These are phyloP conservation scores for Pseudoips prasinana DNA, from an alignment of 2,888 invertebrate genomes.

Conservation along the genomic window DNA sequence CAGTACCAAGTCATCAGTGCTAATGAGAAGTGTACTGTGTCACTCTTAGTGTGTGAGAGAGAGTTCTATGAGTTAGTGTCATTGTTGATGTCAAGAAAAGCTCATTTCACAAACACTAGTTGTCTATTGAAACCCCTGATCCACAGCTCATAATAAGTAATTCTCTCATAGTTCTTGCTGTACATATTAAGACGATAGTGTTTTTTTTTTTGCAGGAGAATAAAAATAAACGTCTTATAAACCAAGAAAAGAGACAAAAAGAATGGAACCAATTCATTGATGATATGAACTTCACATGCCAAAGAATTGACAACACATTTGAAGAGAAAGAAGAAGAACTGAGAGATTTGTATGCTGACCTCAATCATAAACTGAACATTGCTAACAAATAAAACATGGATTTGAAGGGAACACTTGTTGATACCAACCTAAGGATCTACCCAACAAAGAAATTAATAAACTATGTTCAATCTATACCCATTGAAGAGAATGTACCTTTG, in stretches of 20 bases:
- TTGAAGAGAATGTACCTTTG: conserved; percentile 71
- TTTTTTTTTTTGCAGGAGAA: conserved; percentile 49
- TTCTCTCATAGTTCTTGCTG: too few relatives aligned
- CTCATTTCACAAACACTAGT: too few relatives aligned
- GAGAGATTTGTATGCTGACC: conserved; percentile 86
- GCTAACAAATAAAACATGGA: conserved; percentile 71
- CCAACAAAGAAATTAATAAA: conserved; percentile 82
- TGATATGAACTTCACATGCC: conserved; percentile 89
- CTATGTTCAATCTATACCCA: conserved; percentile 76
- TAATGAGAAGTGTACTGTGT: too few relatives aligned
- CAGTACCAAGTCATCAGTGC: too few relatives aligned
- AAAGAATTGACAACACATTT: conserved; percentile 89
- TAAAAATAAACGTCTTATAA: conserved; percentile 49
- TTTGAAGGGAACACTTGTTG: conserved; percentile 82
- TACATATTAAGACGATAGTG: too few relatives aligned
- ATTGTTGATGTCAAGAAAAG: too few relatives aligned
- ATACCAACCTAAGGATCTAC: conserved; percentile 84
- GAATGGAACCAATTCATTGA: conserved; percentile 90
- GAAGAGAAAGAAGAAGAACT: conserved; percentile 90
- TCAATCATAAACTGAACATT: conserved; percentile 87
- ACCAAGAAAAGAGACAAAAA: conserved; percentile 58
- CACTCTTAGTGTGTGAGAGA: too few relatives aligned
- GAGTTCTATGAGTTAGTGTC: too few relatives aligned
- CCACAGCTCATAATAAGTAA: too few relatives aligned
- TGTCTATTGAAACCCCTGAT: too few relatives aligned